Base-by-base conservation (phyloP, 2,888 invertebrate species). In the Mystacides longicornis region DNA sequence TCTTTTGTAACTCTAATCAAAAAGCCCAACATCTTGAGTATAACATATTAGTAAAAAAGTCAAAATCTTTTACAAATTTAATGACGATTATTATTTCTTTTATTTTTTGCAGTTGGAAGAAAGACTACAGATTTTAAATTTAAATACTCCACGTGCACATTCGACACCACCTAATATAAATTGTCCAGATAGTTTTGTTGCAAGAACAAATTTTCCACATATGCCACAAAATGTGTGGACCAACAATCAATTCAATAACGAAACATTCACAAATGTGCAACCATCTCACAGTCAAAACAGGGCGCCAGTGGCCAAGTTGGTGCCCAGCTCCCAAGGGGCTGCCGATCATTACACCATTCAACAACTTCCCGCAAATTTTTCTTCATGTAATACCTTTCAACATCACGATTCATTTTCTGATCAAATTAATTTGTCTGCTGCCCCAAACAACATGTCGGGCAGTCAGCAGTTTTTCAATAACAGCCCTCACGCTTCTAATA, bases 61-160 rank as follows among this genome's bases (percentile, higher is more conserved):
- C 5, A 27, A 11, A 27, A 7, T 7, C 11, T 27, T 27, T 27
- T 27, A 27, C 11, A 27, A 27, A 7, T 27, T 11, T 27, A 27
- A 27, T 27, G 11, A 27, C 27, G 27, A 27, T 45, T 21, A 7
- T 45, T 20, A 45, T n/a, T 5, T 19, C 16, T 7, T 45, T 19
- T 45, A 3, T 20, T 45, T 4, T 27, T 19, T 27, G 43, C 63
- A 79, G 78, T 64, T 79, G 64, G 78, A 79, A 66, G 79, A 78
- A 61, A 61, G 62, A 42, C 21, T 63, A 31, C 64, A 63, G 27
- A 54, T 54, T 21, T 51, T 52, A 23, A 62, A 43, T 62, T 55
- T 52, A 59, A 64, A 22, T 57, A 60, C 50, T 57, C 60, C 53
- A 57, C 55, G 60, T 23, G 52, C 60, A 3, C 58, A 60, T 23